These are phyloP conservation scores for Perizoma flavofasciatum DNA, from an alignment of 2,888 invertebrate genomes.

Conservation along the genomic window DNA sequence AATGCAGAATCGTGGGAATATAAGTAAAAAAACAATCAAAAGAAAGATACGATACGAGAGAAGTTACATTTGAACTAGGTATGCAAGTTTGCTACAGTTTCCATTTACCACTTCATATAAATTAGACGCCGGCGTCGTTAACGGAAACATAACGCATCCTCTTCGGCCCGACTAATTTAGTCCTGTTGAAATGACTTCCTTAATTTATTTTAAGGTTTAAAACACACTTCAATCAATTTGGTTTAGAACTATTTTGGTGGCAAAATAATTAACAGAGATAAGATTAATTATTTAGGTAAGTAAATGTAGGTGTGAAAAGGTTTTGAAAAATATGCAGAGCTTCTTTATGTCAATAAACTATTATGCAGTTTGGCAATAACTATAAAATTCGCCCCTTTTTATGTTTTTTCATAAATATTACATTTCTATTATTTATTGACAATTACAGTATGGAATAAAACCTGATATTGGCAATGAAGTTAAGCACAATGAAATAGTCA, in stretches of 20 bases:
- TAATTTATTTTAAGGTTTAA: slow-evolving; percentile 42
- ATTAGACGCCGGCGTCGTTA: slow-evolving; percentile 49
- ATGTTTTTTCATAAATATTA: too few species aligned
- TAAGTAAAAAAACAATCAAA: slow-evolving; percentile 2
- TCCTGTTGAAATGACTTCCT: slow-evolving; percentile 67
- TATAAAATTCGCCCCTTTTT: too few species aligned
- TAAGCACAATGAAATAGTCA: slow-evolving; percentile 3
- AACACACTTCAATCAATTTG: slow-evolving; percentile 35
- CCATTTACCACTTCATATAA: slow-evolving; percentile 39
- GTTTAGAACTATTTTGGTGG: slow-evolving; percentile 29
- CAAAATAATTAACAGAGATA: slow-evolving; percentile 7
- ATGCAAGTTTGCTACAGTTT: slow-evolving; percentile 26
- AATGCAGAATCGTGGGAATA: slow-evolving; percentile 31
- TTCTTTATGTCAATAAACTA: too few species aligned
- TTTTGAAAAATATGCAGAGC: too few species aligned
- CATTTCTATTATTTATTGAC: too few species aligned
- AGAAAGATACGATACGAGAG: not conserved
- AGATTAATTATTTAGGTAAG: too few species aligned
- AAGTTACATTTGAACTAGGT: too few species aligned
- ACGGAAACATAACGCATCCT: slow-evolving; percentile 65
- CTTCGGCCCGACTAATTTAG: slow-evolving; percentile 61
- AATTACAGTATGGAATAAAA: not conserved
- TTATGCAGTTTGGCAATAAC: too few species aligned
- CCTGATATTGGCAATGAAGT: slow-evolving; percentile 3
- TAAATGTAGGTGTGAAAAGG: too few species aligned